Evolutionary conservation across 1,140 invertebrate genomes (phyloP).

Genomic region (Saccostrea cuccullata): DNA sequence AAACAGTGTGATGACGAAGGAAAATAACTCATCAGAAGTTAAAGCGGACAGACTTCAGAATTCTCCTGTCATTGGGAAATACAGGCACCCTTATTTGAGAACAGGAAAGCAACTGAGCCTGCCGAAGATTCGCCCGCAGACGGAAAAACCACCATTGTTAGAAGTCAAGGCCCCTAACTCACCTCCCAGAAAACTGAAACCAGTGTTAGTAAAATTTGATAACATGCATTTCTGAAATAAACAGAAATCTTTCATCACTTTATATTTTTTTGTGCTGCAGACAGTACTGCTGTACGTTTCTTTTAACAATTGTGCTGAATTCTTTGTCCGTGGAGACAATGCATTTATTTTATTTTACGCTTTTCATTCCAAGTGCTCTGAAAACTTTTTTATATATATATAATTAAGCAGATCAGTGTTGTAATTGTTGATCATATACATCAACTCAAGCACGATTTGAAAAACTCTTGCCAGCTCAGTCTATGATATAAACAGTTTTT

Average conservation of each 20-base stretch:
- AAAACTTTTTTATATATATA: too few species aligned
- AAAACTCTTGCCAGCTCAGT: neutral
- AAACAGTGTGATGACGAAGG: neutral
- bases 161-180: neutral
- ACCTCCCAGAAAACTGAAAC: constrained; percentile 19
- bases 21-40: neutral
- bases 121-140: constrained; percentile 1
- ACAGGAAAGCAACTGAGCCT: neutral
- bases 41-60: neutral
- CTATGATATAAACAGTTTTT: neutral
- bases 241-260: neutral
- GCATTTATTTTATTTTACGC: too few species aligned
- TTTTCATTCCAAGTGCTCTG: too few species aligned
- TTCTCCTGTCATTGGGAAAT: neutral
- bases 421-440: too few species aligned
- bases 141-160: neutral
- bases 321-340: too few species aligned
- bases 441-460: neutral
- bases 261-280: too few species aligned
- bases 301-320: too few species aligned
- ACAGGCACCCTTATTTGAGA: neutral
- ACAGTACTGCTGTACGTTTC: too few species aligned
- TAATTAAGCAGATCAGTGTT: too few species aligned
- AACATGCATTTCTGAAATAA: constrained; percentile 4
- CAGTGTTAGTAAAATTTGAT: constrained; percentile 28